Base-by-base conservation (phyloP, 2,888 invertebrate genomes). In the Orchesella flavescens region DNA sequence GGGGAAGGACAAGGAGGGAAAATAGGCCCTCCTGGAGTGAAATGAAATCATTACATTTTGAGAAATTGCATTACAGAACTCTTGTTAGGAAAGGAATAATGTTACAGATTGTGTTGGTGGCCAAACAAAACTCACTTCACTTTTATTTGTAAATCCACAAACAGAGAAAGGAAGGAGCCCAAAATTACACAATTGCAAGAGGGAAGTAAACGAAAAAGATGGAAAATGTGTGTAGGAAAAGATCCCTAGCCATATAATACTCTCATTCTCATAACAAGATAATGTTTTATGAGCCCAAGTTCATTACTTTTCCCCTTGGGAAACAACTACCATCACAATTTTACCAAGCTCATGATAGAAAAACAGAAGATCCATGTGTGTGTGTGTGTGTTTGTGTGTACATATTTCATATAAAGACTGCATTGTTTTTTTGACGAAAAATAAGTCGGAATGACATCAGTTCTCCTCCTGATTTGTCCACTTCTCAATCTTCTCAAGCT, bases 221-320 rank as follows among this genome's bases (percentile, higher is more conserved):
- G 43, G 34, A 65, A 68, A 68, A 49, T 10, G 63, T 10, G 63
- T 34, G 34, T 34, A 34, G 34, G 3, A 34, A 34, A 34, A 34
- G 34, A 34, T 34, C 34, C 34, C 34, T 34, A 4, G 3, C 34
- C 34, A 63, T 24, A 24, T 23, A 63, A 23, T 23, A 15, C 24
- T 63, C 17, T 65, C 63, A 59, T 79, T 84, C 80, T 63, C 78
- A 74, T 86, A 86, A 86, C 85, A 86, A 85, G 86, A 87, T 86
- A 84, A 87, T 73, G 77, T 84, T 87, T 86, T 84, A 82, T 78
- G 84, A 82, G 85, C 69, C 78, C 81, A 85, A 86, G 76, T 86
- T 86, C 83, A 86, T 86, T 86, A 84, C 77, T 69, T 80, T 84
- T 83, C 84, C 85, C 81, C 76, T 82, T 59, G 84, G 82, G 69